Percentiles rank a stretch among this genome's conserved stretches.
Evolutionary conservation across 2,797 vertebrate genomes (phyloP).

Genomic region (Streptopelia turtur): DNA sequence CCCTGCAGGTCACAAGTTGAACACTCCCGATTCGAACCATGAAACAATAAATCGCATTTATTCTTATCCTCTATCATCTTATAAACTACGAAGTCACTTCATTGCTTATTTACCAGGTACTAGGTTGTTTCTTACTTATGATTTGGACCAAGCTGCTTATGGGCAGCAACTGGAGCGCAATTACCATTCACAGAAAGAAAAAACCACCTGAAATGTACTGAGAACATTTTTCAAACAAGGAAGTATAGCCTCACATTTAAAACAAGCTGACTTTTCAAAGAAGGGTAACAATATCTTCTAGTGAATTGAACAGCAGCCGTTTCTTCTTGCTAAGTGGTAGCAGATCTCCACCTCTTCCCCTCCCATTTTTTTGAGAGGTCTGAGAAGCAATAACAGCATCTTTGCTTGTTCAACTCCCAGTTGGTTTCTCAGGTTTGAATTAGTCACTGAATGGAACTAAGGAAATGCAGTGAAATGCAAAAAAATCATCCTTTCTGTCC

Average conservation of each 20-base stretch:
- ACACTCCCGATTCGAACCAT: neutral
- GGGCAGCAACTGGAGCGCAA: neutral
- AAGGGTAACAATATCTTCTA: neutral
- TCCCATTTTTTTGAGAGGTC: neutral
- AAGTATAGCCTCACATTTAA: neutral
- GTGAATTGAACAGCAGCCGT: neutral
- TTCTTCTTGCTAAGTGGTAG: neutral
- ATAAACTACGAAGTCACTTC: neutral
- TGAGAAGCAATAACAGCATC: neutral
- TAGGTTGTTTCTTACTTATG: neutral
- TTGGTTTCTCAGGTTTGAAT: conserved; percentile 36
- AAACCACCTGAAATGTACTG: neutral
- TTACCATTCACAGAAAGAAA: neutral
- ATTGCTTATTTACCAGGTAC: neutral
- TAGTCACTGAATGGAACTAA: neutral
- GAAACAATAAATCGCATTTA: neutral
- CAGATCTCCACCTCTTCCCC: neutral
- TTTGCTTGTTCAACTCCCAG: neutral
- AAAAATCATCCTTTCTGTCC: neutral
- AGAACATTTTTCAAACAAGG: neutral
- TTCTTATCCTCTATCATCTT: neutral
- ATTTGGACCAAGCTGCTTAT: neutral
- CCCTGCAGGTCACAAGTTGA: neutral
- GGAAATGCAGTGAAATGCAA: conserved; percentile 3
- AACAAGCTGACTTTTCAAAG: neutral